Evolutionary conservation across 2,888 invertebrate genomes (phyloP).

Genomic region (Amorpha juglandis): DNA sequence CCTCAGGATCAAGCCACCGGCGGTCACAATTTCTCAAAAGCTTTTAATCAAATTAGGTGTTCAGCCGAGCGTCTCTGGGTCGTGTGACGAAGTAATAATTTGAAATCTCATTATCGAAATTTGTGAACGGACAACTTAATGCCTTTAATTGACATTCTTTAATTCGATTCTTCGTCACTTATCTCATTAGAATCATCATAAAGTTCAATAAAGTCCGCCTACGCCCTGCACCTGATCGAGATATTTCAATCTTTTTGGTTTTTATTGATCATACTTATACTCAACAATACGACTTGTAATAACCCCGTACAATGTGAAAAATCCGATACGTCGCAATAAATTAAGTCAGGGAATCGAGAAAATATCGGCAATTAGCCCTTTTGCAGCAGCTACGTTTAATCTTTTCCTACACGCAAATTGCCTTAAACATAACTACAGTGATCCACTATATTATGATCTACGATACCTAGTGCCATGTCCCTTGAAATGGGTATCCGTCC

Average conservation of each 20-base stretch:
- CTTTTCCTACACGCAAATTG: slow-evolving; percentile 48
- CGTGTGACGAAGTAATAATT: slow-evolving; percentile 39
- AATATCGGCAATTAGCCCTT: slow-evolving; percentile 29
- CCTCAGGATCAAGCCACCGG: slow-evolving; percentile 46
- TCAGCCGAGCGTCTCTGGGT: slow-evolving; percentile 43
- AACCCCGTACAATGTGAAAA: background rate
- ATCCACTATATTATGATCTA: slow-evolving; percentile 46
- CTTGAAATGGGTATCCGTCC: slow-evolving; percentile 31
- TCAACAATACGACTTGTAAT: background rate
- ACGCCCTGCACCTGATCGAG: background rate
- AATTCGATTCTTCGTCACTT: slow-evolving; percentile 25
- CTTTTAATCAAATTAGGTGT: slow-evolving; percentile 62
- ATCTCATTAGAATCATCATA: slow-evolving; percentile 13
- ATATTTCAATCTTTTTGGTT: background rate
- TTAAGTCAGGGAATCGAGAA: background rate
- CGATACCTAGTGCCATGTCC: slow-evolving; percentile 35
- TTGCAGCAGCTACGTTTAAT: slow-evolving; percentile 34
- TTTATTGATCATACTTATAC: background rate
- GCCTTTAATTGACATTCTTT: slow-evolving; percentile 25
- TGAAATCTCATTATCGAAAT: slow-evolving; percentile 29
- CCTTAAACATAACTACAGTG: slow-evolving; percentile 42
- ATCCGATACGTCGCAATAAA: background rate
- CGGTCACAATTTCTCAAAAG: slow-evolving; percentile 61
- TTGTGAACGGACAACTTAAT: slow-evolving; percentile 27
- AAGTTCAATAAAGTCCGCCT: background rate